phyloP scores from a whole-genome alignment of 2,797 vertebrate species.

The Sebastes itinus region DNA sequence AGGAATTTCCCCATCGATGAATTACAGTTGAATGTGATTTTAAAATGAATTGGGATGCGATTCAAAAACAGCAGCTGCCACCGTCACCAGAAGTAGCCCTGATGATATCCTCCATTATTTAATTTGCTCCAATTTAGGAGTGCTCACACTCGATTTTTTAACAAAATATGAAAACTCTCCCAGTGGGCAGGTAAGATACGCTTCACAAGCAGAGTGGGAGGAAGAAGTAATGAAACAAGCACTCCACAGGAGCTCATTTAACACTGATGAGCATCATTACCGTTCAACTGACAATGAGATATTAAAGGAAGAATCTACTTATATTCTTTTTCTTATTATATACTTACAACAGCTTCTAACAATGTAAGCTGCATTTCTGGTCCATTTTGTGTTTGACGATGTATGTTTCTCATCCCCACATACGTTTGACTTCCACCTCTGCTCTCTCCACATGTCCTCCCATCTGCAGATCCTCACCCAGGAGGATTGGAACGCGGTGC shows the following conservation, averaged over 20 bases:
- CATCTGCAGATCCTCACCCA: constrained; percentile 91
- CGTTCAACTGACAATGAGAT: constrained; percentile 36
- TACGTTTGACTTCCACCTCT: not conserved
- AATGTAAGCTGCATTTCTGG: not conserved
- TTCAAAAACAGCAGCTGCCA: constrained; percentile 42
- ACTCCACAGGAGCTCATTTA: constrained; percentile 50
- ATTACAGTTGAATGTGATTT: constrained; percentile 5
- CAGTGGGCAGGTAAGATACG: constrained; percentile 42
- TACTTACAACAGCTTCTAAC: not conserved
- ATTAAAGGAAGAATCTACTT: constrained; percentile 18
- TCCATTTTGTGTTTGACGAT: not conserved
- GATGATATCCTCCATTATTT: constrained; percentile 41
- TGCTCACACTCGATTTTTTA: not conserved
- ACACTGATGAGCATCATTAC: constrained; percentile 57
- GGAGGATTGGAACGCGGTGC: constrained; percentile 96
- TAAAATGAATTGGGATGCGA: constrained; percentile 16
- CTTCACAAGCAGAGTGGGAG: constrained; percentile 40
- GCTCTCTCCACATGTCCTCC: constrained; percentile 2
- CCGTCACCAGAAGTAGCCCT: not conserved
- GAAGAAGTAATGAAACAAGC: constrained; percentile 44
- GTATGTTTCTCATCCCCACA: not conserved
- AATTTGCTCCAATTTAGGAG: constrained; percentile 54
- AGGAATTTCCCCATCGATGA: not conserved
- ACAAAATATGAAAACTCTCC: constrained; percentile 42
- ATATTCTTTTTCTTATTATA: not conserved